Evolutionary conservation across 2,797 vertebrate genomes (phyloP).

Genomic region (Alauda arvensis): DNA sequence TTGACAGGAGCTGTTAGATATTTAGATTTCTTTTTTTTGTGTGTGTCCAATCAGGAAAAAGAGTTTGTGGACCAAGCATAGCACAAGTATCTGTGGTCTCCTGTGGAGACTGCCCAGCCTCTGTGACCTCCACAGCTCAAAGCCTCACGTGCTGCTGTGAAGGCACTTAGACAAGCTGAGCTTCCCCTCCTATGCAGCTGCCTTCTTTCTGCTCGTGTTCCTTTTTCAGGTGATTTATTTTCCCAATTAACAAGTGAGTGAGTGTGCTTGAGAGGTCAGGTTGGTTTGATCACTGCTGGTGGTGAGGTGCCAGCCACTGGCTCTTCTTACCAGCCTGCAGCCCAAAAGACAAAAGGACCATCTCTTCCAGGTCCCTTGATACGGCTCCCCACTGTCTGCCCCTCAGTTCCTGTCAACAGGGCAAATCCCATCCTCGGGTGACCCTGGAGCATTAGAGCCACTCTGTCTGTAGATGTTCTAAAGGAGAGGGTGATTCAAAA

Average conservation of each 20-base stretch:
- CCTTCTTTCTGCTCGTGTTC: neutral
- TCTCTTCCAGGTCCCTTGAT: neutral
- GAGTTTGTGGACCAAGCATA: neutral
- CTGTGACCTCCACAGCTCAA: neutral
- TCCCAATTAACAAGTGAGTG: neutral
- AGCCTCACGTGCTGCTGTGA: neutral
- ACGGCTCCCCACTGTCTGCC: neutral
- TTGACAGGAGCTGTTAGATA: neutral
- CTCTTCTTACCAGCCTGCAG: neutral
- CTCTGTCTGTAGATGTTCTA: neutral
- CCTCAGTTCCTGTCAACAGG: neutral
- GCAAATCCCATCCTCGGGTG: neutral
- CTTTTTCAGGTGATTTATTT: neutral
- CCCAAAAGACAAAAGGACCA: neutral
- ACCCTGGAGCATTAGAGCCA: neutral
- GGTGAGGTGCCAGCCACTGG: neutral
- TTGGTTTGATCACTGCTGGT: neutral
- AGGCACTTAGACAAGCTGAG: neutral
- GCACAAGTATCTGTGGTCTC: neutral
- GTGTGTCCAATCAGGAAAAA: neutral
- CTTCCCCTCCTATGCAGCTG: neutral
- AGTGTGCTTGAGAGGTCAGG: neutral
- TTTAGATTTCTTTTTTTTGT: neutral
- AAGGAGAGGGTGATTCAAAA: neutral
- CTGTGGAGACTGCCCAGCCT: neutral